phyloP scores from a whole-genome alignment of 2,113 vertebrate genomes.

The Orycteropus afer region DNA sequence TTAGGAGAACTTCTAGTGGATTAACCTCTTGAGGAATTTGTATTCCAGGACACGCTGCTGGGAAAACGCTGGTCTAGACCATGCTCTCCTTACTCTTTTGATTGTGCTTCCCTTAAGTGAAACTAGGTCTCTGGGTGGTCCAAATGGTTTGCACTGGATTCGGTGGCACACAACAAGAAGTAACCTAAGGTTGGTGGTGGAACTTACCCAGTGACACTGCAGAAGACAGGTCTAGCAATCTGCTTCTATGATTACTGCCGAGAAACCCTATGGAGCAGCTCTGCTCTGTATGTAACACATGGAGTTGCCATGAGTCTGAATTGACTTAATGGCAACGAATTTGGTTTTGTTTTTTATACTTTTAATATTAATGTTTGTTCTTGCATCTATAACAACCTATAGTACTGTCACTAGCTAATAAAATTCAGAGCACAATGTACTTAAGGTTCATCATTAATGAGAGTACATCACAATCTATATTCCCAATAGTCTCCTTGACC shows the following conservation, averaged over 20 bases:
- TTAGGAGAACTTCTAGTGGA: background rate
- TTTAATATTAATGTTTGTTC: background rate
- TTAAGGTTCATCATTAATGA: background rate
- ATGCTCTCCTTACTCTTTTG: background rate
- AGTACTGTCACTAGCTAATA: background rate
- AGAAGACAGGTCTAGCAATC: background rate
- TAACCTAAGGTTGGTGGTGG: background rate
- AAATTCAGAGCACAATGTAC: background rate
- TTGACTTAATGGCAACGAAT: background rate
- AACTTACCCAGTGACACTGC: background rate
- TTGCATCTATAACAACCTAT: background rate
- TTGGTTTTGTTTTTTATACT: background rate
- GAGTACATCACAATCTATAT: background rate
- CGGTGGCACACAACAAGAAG: background rate
- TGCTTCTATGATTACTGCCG: background rate
- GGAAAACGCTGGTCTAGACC: background rate
- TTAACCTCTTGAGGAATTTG: background rate
- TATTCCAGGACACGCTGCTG: background rate
- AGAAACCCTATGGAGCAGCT: background rate
- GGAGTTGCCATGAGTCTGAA: background rate
- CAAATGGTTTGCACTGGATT: background rate
- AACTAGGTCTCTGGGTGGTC: background rate
- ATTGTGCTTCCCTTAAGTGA: background rate
- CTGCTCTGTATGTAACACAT: too few species aligned
- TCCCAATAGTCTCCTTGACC: background rate